Base-by-base conservation (phyloP, 2,113 vertebrate species). In the Amia ocellicauda region DNA sequence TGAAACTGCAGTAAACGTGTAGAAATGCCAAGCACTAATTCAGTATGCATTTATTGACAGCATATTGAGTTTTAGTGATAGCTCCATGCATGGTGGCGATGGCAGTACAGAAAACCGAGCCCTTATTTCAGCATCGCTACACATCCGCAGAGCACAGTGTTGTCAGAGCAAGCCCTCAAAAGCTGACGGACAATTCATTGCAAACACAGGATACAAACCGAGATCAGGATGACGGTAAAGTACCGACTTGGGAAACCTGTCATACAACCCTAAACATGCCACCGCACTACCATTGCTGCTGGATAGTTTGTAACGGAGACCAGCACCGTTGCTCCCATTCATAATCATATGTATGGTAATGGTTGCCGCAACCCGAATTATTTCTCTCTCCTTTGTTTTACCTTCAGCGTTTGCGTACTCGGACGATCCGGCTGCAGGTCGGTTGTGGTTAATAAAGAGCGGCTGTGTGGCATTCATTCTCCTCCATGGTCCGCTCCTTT, bases 401-500 rank as follows among this genome's bases (percentile, higher is more conserved):
- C 57, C 27, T 62, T 50, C 7, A 45, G 10, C 52, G 62, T 52
- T 11, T 60, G 42, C 64, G 72, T 1, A 28, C 57, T 52, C 47
- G 67, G 52, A 20, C 56, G 20, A 23, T 27, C 60, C 60, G 47
- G 67, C 62, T 41, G 41, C 16, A 41, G 29, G 20, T 58, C n/a
- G 29, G 31, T 17, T 14, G 64, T 64, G 71, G 54, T 63, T 64
- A 31, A 76, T 65, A 71, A 36, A 22, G 56, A 43, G 69, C 65
- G 14, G 62, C 63, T 43, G 56, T 68, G 47, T 71, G 57, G 16
- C 60, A 73, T 51, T 76, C 78, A 73, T 64, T 65, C 57, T 61
- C 67, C 58, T 73, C 61, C 73, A 75, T 75, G 56, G 60, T 59
- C 60, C 29, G 29, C 22, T 47, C 14, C 29, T 29, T 26, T 47